These are phyloP conservation scores for Eutrigla gurnardus DNA, from an alignment of 2,797 vertebrate genomes.

Conservation along the genomic window DNA sequence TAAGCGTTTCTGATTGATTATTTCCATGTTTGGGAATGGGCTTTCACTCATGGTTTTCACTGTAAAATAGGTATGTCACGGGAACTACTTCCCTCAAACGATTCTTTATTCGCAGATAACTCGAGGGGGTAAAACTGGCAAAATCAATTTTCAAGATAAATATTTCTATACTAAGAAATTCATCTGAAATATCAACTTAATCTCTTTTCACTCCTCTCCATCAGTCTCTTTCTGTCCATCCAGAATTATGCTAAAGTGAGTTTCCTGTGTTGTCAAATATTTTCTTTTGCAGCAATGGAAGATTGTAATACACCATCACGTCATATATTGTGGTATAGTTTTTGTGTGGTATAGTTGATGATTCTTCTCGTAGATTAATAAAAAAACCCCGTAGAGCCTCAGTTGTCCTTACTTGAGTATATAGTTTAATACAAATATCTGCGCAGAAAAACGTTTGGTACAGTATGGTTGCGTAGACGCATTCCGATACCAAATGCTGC, in stretches of 20 bases:
- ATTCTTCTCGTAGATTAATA: no score
- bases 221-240: slow-evolving; percentile 24
- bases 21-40: slow-evolving; percentile 88
- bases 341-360: neutral
- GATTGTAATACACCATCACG: neutral
- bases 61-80: slow-evolving; percentile 87
- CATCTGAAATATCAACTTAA: slow-evolving; percentile 66
- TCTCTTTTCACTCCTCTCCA: slow-evolving; percentile 30
- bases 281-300: slow-evolving; percentile 4
- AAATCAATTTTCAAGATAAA: slow-evolving; percentile 80
- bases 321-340: neutral
- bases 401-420: no score
- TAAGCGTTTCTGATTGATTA: slow-evolving; percentile 96
- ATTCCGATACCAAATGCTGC: no score
- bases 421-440: no score
- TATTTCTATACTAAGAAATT: slow-evolving; percentile 70
- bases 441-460: no score
- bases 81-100: slow-evolving; percentile 83
- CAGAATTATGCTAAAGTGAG: neutral
- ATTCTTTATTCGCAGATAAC: slow-evolving; percentile 87
- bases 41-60: slow-evolving; percentile 91
- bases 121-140: slow-evolving; percentile 82
- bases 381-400: no score
- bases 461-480: no score
- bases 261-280: slow-evolving; percentile 49